Evolutionary conservation across 2,797 vertebrate genomes (phyloP), one percentile per base, ranked within the genome.

Genomic region (Hippopotamyrus pictus): DNA sequence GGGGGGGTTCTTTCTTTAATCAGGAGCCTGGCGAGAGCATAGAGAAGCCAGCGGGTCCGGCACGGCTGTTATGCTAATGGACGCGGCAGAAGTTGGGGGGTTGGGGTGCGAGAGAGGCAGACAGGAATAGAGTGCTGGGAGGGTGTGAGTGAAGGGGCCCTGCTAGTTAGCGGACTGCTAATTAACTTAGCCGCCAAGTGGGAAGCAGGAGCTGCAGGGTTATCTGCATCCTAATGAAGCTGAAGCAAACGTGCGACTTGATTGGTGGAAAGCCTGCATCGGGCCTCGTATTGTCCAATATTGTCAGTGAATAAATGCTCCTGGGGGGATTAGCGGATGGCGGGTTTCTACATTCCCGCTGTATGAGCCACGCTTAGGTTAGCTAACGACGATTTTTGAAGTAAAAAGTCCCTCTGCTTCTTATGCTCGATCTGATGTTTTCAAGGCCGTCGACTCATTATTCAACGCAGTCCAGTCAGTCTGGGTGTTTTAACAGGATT

Each of bases 161-260:
- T 87, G 88, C 90, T 91, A 86, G 88, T 91, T 92, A 92, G 88
- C 86, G 85, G n/a, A 86, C 33, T 62, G 79, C 90, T 91, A 91
- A 92, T 90, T 91, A 92, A 90, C 62, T 8, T 17, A 53, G 4
- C 29, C 11, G 88, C 53, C 86, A 48, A 85, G 87, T 90, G 90
- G 51, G 79, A 85, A 62, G 12, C 19, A 14, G 29, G 85, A 88
- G 87, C 87, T 25, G 25, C 46, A 8, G 85, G 88, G 88, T 90
- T 90, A 91, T 91, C 86, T 88, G 88, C 88, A 90, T 90, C 41
- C 41, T 89, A 91, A 91, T 88, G 62, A 88, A 90, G 82, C 53
- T 12, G 19, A 88, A 2, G 65, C 87, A 59, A 88, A 48, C 82
- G 48, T 4, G 46, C 5, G 44, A 65, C 29, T 33, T 5, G 46